Evolutionary conservation across 2,888 invertebrate species (phyloP), one percentile per base, ranked within the genome.

Genomic region (Lysandra coridon): DNA sequence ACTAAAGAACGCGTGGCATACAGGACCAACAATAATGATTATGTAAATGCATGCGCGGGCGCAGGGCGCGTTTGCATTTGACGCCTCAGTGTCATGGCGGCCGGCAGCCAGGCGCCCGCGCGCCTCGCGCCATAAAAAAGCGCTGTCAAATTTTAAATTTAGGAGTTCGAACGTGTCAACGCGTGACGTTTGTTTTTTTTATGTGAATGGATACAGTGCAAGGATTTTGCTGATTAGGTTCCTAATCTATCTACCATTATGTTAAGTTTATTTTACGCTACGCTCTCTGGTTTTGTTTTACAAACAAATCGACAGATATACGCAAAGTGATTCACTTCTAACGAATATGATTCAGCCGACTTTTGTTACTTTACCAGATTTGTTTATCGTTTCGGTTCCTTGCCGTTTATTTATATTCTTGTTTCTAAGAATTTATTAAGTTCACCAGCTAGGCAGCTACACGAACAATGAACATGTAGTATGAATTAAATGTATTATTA

Each of bases 51-150:
- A 87, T 89, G 89, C 89, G 90, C 88, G 82, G 83, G 86, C 89
- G 91, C 90, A 85, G 85, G 81, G 83, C 84, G 85, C 84, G 85
- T 85, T 85, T 86, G 86, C 86, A 86, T 86, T 85, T 80, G 84
- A 83, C 84, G 83, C 84, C 83, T 84, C 92, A 94, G 93, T 93
- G 90, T 89, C 89, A 93, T 93, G 93, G 92, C 93, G 91, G 85
- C 87, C 87, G 89, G 84, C 87, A 83, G 87, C 81, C 86, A 84
- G 86, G 86, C 91, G 89, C 87, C 87, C 90, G 93, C 89, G 91
- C 90, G 86, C 84, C 85, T 81, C 83, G 85, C 79, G 78, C 78
- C 78, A 37, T 74, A 73, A 78, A 78, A 76, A 80, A 81, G 64
- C 30, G 44, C 44, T 75, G 49, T 75, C 75, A 75, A 44, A 75